Percentiles rank a stretch among this genome's conserved stretches.
These are phyloP conservation scores for Rhodeus uyekii DNA, from an alignment of 2,797 vertebrate genomes.

Conservation along the genomic window DNA sequence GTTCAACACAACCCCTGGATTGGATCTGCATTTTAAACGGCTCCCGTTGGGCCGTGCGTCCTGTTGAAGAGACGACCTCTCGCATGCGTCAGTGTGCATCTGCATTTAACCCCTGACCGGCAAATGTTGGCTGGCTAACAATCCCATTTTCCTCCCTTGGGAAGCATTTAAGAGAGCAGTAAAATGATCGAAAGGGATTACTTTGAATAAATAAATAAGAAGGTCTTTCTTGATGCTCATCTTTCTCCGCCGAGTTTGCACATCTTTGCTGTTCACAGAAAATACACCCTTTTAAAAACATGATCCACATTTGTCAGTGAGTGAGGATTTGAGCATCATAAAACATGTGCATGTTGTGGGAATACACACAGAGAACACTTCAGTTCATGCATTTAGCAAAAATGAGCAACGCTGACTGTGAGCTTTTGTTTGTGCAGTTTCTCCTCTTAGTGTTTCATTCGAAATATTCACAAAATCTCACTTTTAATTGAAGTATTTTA, in stretches of 20 bases:
- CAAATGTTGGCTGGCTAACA: neutral
- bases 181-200: neutral
- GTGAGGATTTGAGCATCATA: neutral
- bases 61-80: neutral
- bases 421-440: no score
- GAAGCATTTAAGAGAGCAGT: neutral
- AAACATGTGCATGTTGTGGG: neutral
- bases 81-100: neutral
- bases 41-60: neutral
- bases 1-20: neutral
- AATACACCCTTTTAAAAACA: neutral
- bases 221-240: neutral
- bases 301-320: neutral
- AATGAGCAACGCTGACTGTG: no score
- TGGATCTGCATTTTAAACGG: constrained; percentile 27
- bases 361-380: no score
- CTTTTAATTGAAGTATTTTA: no score
- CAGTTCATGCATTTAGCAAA: no score
- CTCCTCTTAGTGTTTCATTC: no score
- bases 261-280: neutral
- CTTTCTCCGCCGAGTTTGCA: neutral
- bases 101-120: neutral
- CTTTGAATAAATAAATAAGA: neutral
- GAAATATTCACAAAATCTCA: no score
- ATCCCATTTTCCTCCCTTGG: neutral